Conservation (phyloP, 2,888 invertebrate genomes). For the Theretra japonica region DNA sequence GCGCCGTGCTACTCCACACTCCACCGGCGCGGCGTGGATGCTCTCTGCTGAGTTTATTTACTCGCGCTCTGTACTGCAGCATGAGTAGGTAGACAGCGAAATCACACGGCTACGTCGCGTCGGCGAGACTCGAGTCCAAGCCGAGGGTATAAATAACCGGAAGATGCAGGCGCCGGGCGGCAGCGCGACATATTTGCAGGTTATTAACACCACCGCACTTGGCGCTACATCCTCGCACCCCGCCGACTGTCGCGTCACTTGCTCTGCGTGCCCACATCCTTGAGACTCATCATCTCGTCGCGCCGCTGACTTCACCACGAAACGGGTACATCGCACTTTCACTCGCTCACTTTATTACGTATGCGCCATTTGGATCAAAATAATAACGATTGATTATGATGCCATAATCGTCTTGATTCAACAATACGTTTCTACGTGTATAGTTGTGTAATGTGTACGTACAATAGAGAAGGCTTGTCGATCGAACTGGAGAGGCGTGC, state of each 20-base stretch:
- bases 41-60: too few relatives aligned
- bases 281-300: background rate
- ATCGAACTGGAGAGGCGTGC: too few relatives aligned
- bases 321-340: background rate
- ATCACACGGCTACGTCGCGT: background rate
- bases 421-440: too few relatives aligned
- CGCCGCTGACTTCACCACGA: background rate
- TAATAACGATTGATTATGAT: too few relatives aligned
- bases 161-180: background rate
- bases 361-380: background rate
- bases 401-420: too few relatives aligned
- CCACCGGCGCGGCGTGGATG: too few relatives aligned
- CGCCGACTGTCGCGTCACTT: background rate
- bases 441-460: too few relatives aligned
- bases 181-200: conserved; percentile 16
- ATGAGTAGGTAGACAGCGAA: background rate
- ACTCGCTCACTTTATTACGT: conserved; percentile 10
- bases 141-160: background rate
- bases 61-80: too few relatives aligned
- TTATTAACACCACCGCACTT: background rate
- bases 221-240: background rate
- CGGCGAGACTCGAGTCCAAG: background rate
- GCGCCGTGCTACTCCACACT: too few relatives aligned
- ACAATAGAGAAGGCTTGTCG: too few relatives aligned
- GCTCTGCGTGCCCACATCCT: background rate